Percentiles rank a stretch among this genome's conserved stretches.
Evolutionary conservation across 2,888 invertebrate genomes (phyloP).

Genomic region (Mythimna ferrago): DNA sequence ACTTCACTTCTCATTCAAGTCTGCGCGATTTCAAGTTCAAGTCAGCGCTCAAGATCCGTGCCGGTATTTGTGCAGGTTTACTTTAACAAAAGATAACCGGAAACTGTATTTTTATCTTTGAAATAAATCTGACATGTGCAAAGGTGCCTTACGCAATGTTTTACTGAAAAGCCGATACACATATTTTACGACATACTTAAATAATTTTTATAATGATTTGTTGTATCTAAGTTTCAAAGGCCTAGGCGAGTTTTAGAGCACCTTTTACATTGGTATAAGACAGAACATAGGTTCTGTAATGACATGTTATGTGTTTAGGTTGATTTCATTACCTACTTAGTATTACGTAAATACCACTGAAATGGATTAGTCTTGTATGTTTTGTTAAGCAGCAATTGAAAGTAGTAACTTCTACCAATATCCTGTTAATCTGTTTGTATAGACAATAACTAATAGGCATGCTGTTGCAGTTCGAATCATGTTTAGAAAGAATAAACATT

Average conservation of each 20-base stretch:
- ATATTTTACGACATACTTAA: no score
- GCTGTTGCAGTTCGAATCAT: constrained; percentile 62
- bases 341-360: not conserved
- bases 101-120: not conserved
- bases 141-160: not conserved
- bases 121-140: not conserved
- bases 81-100: constrained; percentile 4
- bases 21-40: no score
- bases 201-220: no score
- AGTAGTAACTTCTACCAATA: not conserved
- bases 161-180: not conserved
- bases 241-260: constrained; percentile 21
- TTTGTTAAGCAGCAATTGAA: constrained; percentile 1
- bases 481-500: constrained; percentile 61
- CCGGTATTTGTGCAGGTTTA: not conserved
- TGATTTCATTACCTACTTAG: constrained; percentile 23
- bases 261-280: constrained; percentile 18
- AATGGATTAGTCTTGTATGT: not conserved
- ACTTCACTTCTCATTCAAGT: no score
- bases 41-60: no score
- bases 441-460: constrained; percentile 26
- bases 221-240: not conserved
- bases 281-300: constrained; percentile 24
- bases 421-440: not conserved
- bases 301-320: constrained; percentile 16